phyloP scores from a whole-genome alignment of 2,797 vertebrate species.

The Pipistrellus pygmaeus region DNA sequence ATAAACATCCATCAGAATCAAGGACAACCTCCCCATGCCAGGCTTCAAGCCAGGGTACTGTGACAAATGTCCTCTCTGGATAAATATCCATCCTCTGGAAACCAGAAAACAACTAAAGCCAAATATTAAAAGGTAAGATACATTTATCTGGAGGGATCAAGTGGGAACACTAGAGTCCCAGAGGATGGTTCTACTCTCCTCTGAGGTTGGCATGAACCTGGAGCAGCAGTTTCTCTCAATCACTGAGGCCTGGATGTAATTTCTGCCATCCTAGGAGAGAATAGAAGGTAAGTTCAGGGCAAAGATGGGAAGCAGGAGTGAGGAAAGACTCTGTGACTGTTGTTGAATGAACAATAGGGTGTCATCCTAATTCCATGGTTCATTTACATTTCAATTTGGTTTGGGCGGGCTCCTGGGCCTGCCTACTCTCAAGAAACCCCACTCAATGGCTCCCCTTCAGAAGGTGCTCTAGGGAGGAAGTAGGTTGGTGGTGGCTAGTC shows the following conservation, averaged over 20 bases:
- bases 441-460: not conserved
- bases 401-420: not conserved
- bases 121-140: constrained; percentile 54
- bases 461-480: constrained; percentile 12
- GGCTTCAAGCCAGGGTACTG: not conserved
- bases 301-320: constrained; percentile 22
- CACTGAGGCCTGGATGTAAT: not conserved
- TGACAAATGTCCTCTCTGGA: constrained; percentile 53
- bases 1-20: constrained; percentile 40
- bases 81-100: constrained; percentile 44
- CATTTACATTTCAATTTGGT: not conserved
- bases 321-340: not conserved
- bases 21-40: constrained; percentile 6
- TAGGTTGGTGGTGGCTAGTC: not conserved
- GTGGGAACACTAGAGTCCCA: not conserved
- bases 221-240: not conserved
- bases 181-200: not conserved
- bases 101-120: constrained; percentile 55
- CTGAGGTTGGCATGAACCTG: constrained; percentile 23
- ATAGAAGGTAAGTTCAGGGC: not conserved
- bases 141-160: constrained; percentile 7
- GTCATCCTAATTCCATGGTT: not conserved
- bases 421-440: not conserved
- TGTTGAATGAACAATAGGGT: constrained; percentile 8
- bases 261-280: constrained; percentile 14